Evolutionary conservation across 23 tunicate genomes (phyloP), one percentile per base, ranked within the genome.

Genomic region (Pegea sp.): DNA sequence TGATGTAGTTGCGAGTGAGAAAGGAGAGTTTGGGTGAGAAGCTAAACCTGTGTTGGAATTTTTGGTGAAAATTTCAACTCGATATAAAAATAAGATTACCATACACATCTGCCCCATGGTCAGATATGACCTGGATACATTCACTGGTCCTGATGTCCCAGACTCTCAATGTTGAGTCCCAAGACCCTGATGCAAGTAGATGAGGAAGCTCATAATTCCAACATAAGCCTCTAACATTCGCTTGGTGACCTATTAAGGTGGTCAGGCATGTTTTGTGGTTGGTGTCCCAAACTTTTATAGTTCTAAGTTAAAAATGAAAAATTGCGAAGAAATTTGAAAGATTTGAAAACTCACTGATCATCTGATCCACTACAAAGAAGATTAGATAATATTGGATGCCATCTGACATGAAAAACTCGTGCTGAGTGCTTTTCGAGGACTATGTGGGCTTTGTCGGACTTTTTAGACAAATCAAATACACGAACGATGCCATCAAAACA

Each of bases 21-120:
- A 84, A n/a, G 95, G 95, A 31, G 67, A 59, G 4, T 24, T 29
- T 8, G 70, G 58, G 44, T 84, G 95, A 25, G 71, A 78, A n/a
- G 74, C 63, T 8, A 84, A 61, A 13, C 86, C 86, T 75, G 54
- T 16, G 16, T 38, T 38, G 11, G 16, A 16, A 38, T 8, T 38
- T 38, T 38, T 38, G 13, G 46, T 8, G 16, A 38, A 38, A 38
- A 8, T 38, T 38, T 8, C 16, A 11, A 38, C 13, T 38, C 16
- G 11, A 8, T 16, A 38, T 38, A 16, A 8, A 11, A 38, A 38
- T 16, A 8, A n/a, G n/a, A 33, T 32, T 26, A 66, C 95, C 95
- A 43, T 84, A 84, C 19, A 84, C 68, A 59, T 84, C 95, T 2
- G 95, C 95, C 20, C 84, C 84, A 42, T 84, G 95, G 44, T 67